A percentile compares a stretch with the other conserved stretches of the same genome.
phyloP scores from a whole-genome alignment of 1,140 invertebrate species.

The Drosophila subpulchrella region DNA sequence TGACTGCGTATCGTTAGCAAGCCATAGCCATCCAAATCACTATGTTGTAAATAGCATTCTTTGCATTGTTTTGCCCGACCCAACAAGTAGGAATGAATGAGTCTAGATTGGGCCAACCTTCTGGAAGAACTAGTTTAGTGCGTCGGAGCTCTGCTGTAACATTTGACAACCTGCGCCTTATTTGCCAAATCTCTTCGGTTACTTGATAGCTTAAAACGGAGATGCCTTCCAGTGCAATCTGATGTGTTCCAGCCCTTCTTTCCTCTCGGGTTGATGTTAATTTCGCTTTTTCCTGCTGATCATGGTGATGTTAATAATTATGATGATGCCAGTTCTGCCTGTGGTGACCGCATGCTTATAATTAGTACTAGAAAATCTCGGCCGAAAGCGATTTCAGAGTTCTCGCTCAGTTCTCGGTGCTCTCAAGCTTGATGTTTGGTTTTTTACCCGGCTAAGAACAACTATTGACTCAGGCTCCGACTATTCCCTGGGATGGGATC shows the following conservation, averaged over 20 bases:
- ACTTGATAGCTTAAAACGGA: conserved; percentile 37
- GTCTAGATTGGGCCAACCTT: not conserved
- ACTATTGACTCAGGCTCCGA: conserved; percentile 42
- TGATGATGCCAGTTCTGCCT: conserved; percentile 26
- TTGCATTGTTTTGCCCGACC: not conserved
- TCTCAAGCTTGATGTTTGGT: conserved; percentile 65
- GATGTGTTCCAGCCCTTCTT: conserved; percentile 11
- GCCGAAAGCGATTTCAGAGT: conserved; percentile 67
- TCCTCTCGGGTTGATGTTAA: conserved; percentile 1
- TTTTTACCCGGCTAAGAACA: conserved; percentile 75
- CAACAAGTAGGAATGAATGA: not conserved
- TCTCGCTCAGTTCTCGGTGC: conserved; percentile 50
- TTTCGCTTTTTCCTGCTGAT: conserved; percentile 1
- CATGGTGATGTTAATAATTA: conserved; percentile 17
- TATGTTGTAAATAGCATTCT: not conserved
- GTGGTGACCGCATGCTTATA: conserved; percentile 78
- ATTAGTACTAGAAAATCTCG: conserved; percentile 64
- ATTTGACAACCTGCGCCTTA: conserved; percentile 29
- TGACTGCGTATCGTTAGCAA: not conserved
- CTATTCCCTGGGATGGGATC: conserved; percentile 60
- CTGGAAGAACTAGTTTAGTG: not conserved
- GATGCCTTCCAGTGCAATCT: not conserved
- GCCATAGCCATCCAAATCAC: not conserved
- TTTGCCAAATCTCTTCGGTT: not conserved
- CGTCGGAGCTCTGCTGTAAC: not conserved